Evolutionary conservation across 2,888 invertebrate genomes (phyloP), one percentile per base, ranked within the genome.

Genomic region (Oscheius sp.): DNA sequence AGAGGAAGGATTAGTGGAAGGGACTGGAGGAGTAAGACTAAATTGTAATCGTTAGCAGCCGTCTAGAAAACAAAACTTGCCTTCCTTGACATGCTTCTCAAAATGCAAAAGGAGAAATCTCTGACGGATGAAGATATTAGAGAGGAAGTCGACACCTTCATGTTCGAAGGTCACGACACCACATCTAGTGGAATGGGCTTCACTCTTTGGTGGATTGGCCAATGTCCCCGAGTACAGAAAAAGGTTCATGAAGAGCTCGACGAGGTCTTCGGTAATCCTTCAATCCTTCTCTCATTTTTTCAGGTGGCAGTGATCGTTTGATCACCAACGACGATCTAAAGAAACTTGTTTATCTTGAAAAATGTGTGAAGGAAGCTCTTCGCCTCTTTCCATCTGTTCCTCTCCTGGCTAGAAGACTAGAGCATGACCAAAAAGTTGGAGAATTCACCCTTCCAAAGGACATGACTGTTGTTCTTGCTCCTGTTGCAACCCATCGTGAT

Each of bases 141-240:
- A 49, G 64, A 75, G 45, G 77, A 77, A 61, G 73, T 76, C 2
- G 89, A 89, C 75, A 88, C 87, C 1, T 88, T 88, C 80, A 89
- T 88, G 88, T 88, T 88, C 81, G 88, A 87, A 68, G 76, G 75
- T 24, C 88, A 88, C 77, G 88, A 88, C 72, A 88, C 88, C 28
- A 88, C 87, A 4, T 86, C 87, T 1, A 85, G 86, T 45, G 86
- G 86, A 0, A 84, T 86, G 61, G 86, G 82, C 68, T 88, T 87
- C 86, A 84, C 87, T 4, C 67, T 85, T 8, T 86, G 86, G 76
- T 78, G 87, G 68, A 80, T 88, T 44, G 87, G 87, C 1, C 78
- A 85, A 20, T 70, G 87, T 69, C 86, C 85, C 2, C 83, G 86
- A n/a, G 78, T 86, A n/a, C 87, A 88, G 79, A 49, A 72, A 24